A percentile compares a stretch with the other conserved stretches of the same genome.
Conservation (phyloP, 2,113 vertebrate species). For the Alligator sinensis region DNA sequence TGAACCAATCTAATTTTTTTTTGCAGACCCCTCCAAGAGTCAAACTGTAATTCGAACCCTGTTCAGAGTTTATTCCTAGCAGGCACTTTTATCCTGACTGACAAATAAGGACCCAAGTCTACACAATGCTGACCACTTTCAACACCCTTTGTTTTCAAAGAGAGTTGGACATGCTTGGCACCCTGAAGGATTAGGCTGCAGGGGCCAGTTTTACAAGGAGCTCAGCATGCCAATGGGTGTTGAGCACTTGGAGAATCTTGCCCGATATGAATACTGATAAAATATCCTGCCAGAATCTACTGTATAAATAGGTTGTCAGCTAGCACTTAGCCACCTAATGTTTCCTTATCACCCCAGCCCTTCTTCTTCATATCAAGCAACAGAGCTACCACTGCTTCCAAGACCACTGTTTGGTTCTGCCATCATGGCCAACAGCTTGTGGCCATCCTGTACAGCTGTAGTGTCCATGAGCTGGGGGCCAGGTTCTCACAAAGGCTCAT, state of each 20-base stretch:
- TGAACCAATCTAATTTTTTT: no score
- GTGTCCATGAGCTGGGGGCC: neutral
- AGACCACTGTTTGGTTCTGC: neutral
- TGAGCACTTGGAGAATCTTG: neutral
- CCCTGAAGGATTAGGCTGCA: neutral
- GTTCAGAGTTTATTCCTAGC: neutral
- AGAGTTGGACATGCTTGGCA: neutral
- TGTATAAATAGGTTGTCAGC: neutral
- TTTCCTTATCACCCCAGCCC: neutral
- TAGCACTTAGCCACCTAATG: neutral
- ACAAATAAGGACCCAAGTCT: neutral
- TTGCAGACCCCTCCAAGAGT: no score
- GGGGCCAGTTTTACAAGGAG: neutral
- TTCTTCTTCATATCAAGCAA: neutral
- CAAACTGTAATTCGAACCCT: neutral
- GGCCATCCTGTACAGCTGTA: neutral
- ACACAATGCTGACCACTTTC: neutral
- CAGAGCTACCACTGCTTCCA: neutral
- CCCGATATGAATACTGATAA: neutral
- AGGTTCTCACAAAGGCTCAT: neutral
- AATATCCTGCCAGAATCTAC: neutral
- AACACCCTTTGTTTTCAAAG: rapidly evolving
- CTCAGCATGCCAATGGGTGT: neutral
- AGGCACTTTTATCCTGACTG: neutral
- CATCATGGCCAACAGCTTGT: neutral